Evolutionary conservation across 1,140 invertebrate species (phyloP).

Genomic region (Magallana gigas): DNA sequence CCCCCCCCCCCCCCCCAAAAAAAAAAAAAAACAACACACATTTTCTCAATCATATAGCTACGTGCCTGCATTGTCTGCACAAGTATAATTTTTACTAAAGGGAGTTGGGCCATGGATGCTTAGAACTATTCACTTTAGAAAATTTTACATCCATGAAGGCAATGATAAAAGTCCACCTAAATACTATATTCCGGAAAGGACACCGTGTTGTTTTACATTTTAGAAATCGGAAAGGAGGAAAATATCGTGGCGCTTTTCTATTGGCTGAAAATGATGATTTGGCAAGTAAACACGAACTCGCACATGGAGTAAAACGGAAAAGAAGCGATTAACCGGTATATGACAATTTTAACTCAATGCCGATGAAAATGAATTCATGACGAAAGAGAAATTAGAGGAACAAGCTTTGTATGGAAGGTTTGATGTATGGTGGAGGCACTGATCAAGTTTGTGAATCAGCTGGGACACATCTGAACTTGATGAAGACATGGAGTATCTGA

Average conservation of each 20-base stretch:
- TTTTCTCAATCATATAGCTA: too few species aligned
- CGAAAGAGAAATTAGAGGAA: background rate
- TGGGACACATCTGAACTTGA: background rate
- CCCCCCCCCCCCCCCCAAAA: too few species aligned
- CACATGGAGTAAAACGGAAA: background rate
- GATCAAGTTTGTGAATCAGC: background rate
- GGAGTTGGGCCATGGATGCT: too few species aligned
- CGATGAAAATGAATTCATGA: background rate
- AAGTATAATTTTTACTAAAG: too few species aligned
- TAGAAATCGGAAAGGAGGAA: background rate
- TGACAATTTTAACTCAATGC: background rate
- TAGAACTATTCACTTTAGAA: too few species aligned
- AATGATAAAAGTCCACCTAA: too few species aligned
- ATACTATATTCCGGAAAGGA: background rate
- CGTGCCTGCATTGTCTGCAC: too few species aligned
- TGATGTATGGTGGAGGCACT: background rate
- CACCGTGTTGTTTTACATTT: background rate
- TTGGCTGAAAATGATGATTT: conserved; percentile 30
- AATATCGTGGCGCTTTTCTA: conserved; percentile 20
- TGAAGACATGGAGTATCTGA: background rate
- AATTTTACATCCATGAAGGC: too few species aligned
- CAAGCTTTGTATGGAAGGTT: background rate
- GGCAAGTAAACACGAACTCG: conserved; percentile 25
- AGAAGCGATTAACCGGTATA: background rate
- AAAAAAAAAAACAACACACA: too few species aligned